Base-by-base conservation (phyloP, 2,888 invertebrate species). In the Junonia oenone region DNA sequence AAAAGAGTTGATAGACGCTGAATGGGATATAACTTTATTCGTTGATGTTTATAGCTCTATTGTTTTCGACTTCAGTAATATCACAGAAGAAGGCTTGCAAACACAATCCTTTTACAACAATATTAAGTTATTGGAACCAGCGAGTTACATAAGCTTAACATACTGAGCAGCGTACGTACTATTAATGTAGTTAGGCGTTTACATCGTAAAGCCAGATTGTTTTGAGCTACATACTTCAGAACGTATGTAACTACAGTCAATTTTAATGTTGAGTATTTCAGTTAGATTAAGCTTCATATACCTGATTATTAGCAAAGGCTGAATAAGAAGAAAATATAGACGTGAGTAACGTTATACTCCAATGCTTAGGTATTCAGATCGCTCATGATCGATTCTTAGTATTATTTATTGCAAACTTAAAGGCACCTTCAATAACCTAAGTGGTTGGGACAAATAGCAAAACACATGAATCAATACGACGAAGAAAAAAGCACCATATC, bases 381-480 rank as follows among this genome's bases (percentile, higher is more conserved):
- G 17, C 6, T 40, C 2, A 2, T 13, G 2, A 5, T 40, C 17
- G 19, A 19, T 9, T 9, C 17, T 3, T 11, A 4, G 5, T 9
- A 2, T 17, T 9, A 9, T 40, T 40, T 40, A n/a, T 40, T n/a
- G 15, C 4, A 40, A 17, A 40, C 11, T 9, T 17, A 19, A 38
- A 19, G 19, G 6, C 38, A 19, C 38, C 17, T 19, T 40, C 6
- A n/a, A 40, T 19, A 11, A 11, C 11, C 11, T 5, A 19, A 40
- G 19, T 40, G 38, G 38, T 19, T 19, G 3, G 6, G 27, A 13
- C 27, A 17, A 46, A 31, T 9, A 43, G 66, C 65, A 66, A 59
- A 63, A 52, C 60, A 67, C 3, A 19, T 11, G 38, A 40, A 40
- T 40, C 59, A 61, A 62, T 56, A 55, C 49, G 53, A 64, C 19